Evolutionary conservation across 2,797 vertebrate species (phyloP).

Genomic region (Channa striata): DNA sequence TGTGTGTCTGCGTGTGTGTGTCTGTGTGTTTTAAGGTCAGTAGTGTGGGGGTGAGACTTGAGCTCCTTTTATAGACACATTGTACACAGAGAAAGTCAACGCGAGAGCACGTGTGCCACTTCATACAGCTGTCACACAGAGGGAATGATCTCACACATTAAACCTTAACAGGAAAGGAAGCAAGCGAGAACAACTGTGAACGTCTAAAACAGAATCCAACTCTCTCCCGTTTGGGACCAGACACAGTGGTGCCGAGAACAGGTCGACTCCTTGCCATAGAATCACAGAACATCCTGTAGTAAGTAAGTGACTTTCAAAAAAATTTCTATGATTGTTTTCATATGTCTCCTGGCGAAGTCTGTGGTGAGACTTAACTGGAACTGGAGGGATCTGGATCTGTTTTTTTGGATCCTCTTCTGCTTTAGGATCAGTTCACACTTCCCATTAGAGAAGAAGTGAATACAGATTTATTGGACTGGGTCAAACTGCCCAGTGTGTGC

Average conservation of each 20-base stretch:
- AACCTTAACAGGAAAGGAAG: not conserved
- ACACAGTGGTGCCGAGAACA: not conserved
- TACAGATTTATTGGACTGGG: too few relatives aligned
- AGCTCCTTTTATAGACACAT: conserved; percentile 69
- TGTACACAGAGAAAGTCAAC: conserved; percentile 34
- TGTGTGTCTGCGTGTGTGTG: conserved; percentile 14
- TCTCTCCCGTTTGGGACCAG: not conserved
- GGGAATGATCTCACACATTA: conserved; percentile 4
- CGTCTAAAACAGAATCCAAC: not conserved
- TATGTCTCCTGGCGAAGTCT: not conserved
- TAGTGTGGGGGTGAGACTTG: conserved; percentile 7
- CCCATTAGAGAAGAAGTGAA: not conserved
- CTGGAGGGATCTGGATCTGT: too few relatives aligned
- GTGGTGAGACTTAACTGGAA: not conserved
- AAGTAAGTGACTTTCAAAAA: conserved; percentile 44
- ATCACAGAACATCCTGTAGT: not conserved
- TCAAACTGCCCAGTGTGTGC: not conserved
- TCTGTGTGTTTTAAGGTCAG: not conserved
- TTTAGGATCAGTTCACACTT: not conserved
- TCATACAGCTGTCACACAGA: conserved; percentile 17
- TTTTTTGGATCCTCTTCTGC: too few relatives aligned
- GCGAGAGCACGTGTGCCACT: conserved; percentile 43
- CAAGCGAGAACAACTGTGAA: not conserved
- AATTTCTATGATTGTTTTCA: not conserved
- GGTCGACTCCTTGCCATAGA: not conserved